These are phyloP conservation scores for Liopterus haemorrhoidalis DNA, from an alignment of 2,888 invertebrate genomes.

Conservation along the genomic window DNA sequence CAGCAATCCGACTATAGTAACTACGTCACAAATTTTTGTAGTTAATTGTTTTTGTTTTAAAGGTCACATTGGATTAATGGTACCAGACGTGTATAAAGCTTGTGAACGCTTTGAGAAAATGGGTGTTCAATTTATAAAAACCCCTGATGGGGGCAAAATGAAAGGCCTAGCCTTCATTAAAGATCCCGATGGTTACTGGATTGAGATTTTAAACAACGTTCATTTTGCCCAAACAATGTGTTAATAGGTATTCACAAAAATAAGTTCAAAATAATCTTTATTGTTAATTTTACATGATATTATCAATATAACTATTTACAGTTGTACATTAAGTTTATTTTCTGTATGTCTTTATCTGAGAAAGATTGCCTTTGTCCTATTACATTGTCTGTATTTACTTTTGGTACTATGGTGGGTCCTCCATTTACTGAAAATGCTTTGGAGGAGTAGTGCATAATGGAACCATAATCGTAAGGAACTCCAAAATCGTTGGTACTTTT, in stretches of 20 bases:
- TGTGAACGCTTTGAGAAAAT: constrained; percentile 78
- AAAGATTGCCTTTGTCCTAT: constrained; percentile 72
- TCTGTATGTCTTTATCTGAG: constrained; percentile 64
- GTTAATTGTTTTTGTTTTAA: constrained; percentile 27
- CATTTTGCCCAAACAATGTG: too few relatives aligned
- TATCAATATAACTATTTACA: constrained; percentile 43
- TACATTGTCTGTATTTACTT: constrained; percentile 51
- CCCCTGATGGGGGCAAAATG: constrained; percentile 88
- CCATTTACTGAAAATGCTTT: constrained; percentile 70
- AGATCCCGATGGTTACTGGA: constrained; percentile 96
- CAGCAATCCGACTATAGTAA: too few relatives aligned
- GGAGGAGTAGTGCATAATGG: constrained; percentile 78
- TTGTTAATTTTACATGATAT: too few relatives aligned
- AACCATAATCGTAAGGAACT: constrained; percentile 70
- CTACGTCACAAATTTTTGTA: constrained; percentile 5
- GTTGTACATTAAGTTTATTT: constrained; percentile 70
- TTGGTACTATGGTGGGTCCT: constrained; percentile 63
- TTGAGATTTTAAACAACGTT: constrained; percentile 54
- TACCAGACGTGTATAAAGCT: constrained; percentile 82
- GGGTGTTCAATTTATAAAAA: constrained; percentile 84
- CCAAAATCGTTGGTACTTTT: constrained; percentile 58
- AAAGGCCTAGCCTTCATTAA: constrained; percentile 90
- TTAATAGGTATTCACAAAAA: too few relatives aligned
- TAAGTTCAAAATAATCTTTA: too few relatives aligned
- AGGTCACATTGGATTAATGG: constrained; percentile 88